Evolutionary conservation across 2,888 invertebrate genomes (phyloP).

Genomic region (Thera obeliscata): DNA sequence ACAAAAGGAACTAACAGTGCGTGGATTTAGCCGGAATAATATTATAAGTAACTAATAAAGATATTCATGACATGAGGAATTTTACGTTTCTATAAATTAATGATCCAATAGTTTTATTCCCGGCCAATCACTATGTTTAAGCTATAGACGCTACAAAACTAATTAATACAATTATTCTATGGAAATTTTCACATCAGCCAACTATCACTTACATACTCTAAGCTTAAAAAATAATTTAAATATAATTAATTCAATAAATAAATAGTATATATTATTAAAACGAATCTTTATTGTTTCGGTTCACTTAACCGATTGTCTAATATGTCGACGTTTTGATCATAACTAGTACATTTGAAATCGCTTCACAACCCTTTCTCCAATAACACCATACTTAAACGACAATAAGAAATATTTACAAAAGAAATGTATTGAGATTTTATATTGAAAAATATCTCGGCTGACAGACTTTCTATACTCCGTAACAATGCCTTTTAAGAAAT

Average conservation of each 20-base stretch:
- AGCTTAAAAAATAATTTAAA: slow-evolving; percentile 56
- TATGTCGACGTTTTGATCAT: slow-evolving; percentile 15
- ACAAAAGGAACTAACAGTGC: slow-evolving; percentile 81
- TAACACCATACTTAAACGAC: slow-evolving; percentile 7
- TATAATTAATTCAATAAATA: slow-evolving; percentile 78
- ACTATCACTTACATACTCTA: slow-evolving; percentile 50
- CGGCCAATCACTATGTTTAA: slow-evolving; percentile 46
- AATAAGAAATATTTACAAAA: slow-evolving; percentile 17
- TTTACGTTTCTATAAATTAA: slow-evolving; percentile 16
- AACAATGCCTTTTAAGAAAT: background rate
- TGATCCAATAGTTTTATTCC: slow-evolving; percentile 33
- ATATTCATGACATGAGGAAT: slow-evolving; percentile 9
- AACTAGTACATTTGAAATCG: slow-evolving; percentile 8
- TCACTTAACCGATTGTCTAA: slow-evolving; percentile 34
- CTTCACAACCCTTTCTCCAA: slow-evolving; percentile 3
- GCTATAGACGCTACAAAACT: slow-evolving; percentile 47
- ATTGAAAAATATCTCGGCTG: background rate
- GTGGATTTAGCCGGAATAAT: slow-evolving; percentile 68
- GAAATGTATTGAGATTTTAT: background rate
- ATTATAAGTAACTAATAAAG: slow-evolving; percentile 35
- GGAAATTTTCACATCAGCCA: slow-evolving; percentile 70
- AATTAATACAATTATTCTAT: slow-evolving; percentile 60
- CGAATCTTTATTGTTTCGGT: slow-evolving; percentile 41
- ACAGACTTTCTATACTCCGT: background rate
- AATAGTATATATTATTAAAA: slow-evolving; percentile 80